Base-by-base conservation (phyloP, 2,113 vertebrate genomes). In the Gila orcuttii region DNA sequence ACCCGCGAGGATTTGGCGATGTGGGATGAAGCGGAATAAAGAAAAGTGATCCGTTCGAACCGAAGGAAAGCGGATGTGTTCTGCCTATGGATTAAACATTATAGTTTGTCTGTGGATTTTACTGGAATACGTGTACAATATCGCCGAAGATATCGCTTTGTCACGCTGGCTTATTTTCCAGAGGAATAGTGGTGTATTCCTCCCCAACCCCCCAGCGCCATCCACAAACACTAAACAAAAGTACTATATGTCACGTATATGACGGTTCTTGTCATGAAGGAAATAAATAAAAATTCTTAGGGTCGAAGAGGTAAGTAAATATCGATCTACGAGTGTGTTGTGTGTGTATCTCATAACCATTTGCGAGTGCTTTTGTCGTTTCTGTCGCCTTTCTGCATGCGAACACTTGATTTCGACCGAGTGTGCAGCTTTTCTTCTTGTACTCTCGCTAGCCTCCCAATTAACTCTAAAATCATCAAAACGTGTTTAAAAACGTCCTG, bases 221-320 rank as follows among this genome's bases (percentile, higher is more conserved):
- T 42, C 42, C 42, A 42, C 33, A 89, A 88, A 89, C 88, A 86
- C 86, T 73, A 85, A 87, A 89, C 79, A 79, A 86, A 86, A 89
- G 88, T 88, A 64, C 89, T 86, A 23, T 52, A 84, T 90, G 89
- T 88, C 88, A 84, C 83, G 62, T 60, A 77, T 87, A 89, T 89
- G 87, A 85, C 87, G 86, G 28, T 86, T 93, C 90, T 92, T 93
- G 94, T 93, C 93, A 96, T 96, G 95, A 96, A 94, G 95, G 94
- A 93, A 93, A 94, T 92, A 93, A 93, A 86, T 92, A 92, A 88
- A 91, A 90, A 92, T 89, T 93, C 92, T 89, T 96, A 95, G 95
- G 93, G 91, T 91, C 91, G 90, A 93, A 95, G 94, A 95, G 95
- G 87, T 90, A 87, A 90, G 89, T 81, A 23, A 12, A 79, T 47